Evolutionary conservation across 2,797 vertebrate species (phyloP), one percentile per base, ranked within the genome.

Genomic region (Lepus townsendii): DNA sequence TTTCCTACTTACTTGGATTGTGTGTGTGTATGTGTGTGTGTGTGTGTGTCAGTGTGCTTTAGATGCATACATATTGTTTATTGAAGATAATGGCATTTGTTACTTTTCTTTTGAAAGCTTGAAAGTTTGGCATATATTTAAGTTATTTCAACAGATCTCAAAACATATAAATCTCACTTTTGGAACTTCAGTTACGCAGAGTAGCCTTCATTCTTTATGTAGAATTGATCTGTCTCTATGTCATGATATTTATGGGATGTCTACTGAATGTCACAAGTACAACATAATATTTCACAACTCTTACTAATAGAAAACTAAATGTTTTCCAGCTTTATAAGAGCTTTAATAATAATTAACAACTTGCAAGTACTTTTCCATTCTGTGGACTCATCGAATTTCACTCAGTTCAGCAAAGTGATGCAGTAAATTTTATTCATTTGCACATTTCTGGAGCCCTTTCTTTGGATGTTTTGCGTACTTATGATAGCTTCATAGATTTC

Each of bases 281-380:
- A 52, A 42, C 85, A 65, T 71, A 10, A 77, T 82, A 92, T 72
- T 52, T 54, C 3, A 0, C 7, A 20, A 68, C 6, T 52, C 26
- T 62, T 75, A 27, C 2, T 77, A 2, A 47, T 38, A 82, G 60
- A 82, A 38, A 73, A 71, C 50, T 26, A 54, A 78, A 38, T 72
- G 17, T n/a, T 62, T 54, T 7, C 30, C 11, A 84, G 50, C 13
- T 82, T 22, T 75, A 8, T 12, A 35, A 85, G 9, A 66, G 11
- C 76, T 94, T 50, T 83, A 38, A 60, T 27, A 75, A 50, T 69
- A 86, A 77, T 88, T 71, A 68, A 88, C 66, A 13, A 50, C n/a
- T 92, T 6, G 26, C 11, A 78, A 71, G 26, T 4, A 76, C 20
- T 68, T 68, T 94, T 89, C 80, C 9, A 54, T 71, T 47, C 14